These are phyloP conservation scores for Drosophila koepferae DNA, from an alignment of 2,888 invertebrate genomes.

Conservation along the genomic window DNA sequence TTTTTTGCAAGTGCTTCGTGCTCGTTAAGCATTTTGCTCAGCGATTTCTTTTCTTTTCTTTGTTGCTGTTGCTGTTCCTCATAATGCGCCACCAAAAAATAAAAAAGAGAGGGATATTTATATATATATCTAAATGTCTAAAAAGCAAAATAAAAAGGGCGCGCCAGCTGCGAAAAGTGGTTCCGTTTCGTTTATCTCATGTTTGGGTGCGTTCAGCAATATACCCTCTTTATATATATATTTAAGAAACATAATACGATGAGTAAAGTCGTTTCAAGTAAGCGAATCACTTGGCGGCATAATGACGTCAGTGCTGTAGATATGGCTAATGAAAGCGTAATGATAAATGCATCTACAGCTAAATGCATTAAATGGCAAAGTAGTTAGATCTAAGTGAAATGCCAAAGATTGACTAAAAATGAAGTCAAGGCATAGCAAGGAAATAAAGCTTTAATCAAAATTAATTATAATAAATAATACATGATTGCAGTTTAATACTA, in stretches of 20 bases:
- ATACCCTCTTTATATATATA: slow-evolving; percentile 12
- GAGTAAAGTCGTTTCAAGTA: slow-evolving; percentile 27
- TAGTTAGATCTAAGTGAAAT: not conserved
- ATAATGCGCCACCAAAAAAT: slow-evolving; percentile 60
- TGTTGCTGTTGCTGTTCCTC: slow-evolving; percentile 51
- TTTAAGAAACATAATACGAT: slow-evolving; percentile 15
- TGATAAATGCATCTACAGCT: not conserved
- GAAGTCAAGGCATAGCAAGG: not conserved
- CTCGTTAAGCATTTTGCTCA: slow-evolving; percentile 82
- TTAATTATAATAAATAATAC: no score
- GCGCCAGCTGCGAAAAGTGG: slow-evolving; percentile 70
- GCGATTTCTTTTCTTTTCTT: slow-evolving; percentile 62
- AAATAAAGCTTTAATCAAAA: not conserved
- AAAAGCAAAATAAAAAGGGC: slow-evolving; percentile 53
- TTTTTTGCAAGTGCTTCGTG: slow-evolving; percentile 78
- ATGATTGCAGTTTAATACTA: no score
- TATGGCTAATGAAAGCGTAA: slow-evolving; percentile 47
- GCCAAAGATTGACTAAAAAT: not conserved
- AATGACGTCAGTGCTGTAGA: slow-evolving; percentile 39
- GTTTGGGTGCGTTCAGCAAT: slow-evolving; percentile 53
- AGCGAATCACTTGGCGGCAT: slow-evolving; percentile 20
- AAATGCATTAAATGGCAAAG: not conserved
- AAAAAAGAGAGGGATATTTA: slow-evolving; percentile 6
- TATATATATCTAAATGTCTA: not conserved
- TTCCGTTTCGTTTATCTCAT: slow-evolving; percentile 82